These are phyloP conservation scores for Drosophila quadrilineata DNA, from an alignment of 1,140 invertebrate species.

Conservation along the genomic window DNA sequence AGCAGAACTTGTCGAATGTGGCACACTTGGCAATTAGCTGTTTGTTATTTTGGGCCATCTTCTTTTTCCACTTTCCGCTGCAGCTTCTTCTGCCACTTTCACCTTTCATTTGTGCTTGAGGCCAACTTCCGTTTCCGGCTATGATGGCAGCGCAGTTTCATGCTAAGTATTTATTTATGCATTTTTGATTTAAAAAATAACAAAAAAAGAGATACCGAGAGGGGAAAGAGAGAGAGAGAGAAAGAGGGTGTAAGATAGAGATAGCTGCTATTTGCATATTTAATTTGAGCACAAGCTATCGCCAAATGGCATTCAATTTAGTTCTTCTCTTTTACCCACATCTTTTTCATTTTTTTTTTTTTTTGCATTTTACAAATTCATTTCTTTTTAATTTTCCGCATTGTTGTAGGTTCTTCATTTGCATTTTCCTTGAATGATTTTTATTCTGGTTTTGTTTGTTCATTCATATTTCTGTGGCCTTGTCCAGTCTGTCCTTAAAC, in stretches of 20 bases:
- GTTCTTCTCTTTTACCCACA: background rate
- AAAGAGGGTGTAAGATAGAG: slow-evolving; percentile 1
- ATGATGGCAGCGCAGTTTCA: slow-evolving; percentile 15
- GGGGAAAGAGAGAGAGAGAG: background rate
- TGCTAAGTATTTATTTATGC: slow-evolving; percentile 62
- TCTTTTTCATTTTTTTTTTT: background rate
- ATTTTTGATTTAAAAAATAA: slow-evolving; percentile 55
- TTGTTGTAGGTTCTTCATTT: slow-evolving; percentile 54
- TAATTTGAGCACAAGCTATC: slow-evolving; percentile 55
- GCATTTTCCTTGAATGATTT: slow-evolving; percentile 24
- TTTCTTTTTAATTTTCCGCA: slow-evolving; percentile 51
- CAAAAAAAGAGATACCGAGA: slow-evolving; percentile 8
- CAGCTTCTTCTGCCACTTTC: too few species aligned
- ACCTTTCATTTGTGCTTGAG: slow-evolving; percentile 4
- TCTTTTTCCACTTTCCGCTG: too few species aligned
- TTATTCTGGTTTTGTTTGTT: too few species aligned
- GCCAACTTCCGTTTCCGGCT: slow-evolving; percentile 13
- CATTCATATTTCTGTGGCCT: slow-evolving; percentile 37
- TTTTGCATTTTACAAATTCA: too few species aligned
- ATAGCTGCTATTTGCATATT: slow-evolving; percentile 63
- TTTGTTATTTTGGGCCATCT: slow-evolving; percentile 25
- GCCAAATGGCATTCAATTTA: slow-evolving; percentile 58
- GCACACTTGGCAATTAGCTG: slow-evolving; percentile 37
- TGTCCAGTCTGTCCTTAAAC: slow-evolving; percentile 29
- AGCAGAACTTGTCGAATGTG: slow-evolving; percentile 39